Conservation (phyloP, 2,113 vertebrate species). For the Hippocampus mohnikei region DNA sequence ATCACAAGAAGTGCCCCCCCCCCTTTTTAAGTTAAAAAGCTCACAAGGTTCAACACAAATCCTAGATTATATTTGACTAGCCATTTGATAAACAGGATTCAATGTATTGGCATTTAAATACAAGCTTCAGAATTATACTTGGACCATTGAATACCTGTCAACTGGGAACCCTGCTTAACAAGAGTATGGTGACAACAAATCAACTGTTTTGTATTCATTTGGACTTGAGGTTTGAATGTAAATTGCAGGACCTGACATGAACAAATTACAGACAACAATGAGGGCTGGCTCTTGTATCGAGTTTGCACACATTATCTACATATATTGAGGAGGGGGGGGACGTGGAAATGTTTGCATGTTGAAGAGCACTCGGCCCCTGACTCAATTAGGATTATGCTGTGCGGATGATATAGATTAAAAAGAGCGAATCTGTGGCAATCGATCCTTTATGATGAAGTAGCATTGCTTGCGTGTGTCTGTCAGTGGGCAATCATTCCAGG, state of each 20-base stretch:
- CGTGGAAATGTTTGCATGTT: conserved; percentile 14
- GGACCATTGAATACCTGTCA: conserved; percentile 26
- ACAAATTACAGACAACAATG: not conserved
- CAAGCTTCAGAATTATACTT: conserved; percentile 17
- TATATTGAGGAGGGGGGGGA: not conserved
- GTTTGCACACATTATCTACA: not conserved
- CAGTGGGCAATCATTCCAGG: not conserved
- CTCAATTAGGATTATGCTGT: not conserved
- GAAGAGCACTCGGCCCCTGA: conserved; percentile 20
- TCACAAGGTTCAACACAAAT: conserved; percentile 2
- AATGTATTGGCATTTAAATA: conserved; percentile 6
- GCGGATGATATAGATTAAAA: conserved; percentile 1
- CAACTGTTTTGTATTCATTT: not conserved
- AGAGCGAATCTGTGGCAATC: conserved; percentile 11
- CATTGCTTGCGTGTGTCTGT: not conserved
- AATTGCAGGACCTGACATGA: not conserved
- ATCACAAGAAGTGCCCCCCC: not conserved
- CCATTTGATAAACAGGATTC: conserved; percentile 17
- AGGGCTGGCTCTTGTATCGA: not conserved
- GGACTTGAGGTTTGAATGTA: not conserved
- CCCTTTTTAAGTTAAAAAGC: not conserved
- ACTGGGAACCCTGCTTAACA: conserved; percentile 22
- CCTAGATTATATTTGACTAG: conserved; percentile 4
- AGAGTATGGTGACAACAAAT: not conserved
- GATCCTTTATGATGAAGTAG: conserved; percentile 8